A percentile compares a stretch with the other conserved stretches of the same genome.
These are phyloP conservation scores for Heliocidaris erythrogramma DNA, from an alignment of 35 echinoderm and acorn worm genomes.

Conservation along the genomic window DNA sequence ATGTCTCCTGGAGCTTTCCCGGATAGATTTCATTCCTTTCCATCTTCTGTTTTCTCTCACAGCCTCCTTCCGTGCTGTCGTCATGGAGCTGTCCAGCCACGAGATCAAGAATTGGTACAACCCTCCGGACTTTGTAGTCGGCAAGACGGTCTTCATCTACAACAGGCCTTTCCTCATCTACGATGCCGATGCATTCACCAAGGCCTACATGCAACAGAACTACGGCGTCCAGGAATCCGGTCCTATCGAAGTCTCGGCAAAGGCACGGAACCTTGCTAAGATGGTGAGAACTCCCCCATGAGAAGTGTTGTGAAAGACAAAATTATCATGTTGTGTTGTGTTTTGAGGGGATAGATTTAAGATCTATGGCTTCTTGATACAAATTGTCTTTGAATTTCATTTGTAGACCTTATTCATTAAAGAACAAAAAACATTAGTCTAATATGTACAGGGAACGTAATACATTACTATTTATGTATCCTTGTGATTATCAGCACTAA, in stretches of 20 bases:
- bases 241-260: conserved; percentile 69
- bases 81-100: conserved; percentile 92
- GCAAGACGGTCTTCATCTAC: conserved; percentile 84
- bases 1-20: too few species aligned
- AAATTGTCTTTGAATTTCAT: too few species aligned
- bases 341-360: too few species aligned
- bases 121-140: conserved; percentile 82
- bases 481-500: too few species aligned
- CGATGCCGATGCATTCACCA: conserved; percentile 92
- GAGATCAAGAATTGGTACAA: conserved; percentile 96
- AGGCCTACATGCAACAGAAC: conserved; percentile 65
- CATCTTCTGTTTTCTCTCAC: conserved; percentile 12
- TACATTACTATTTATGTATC: too few species aligned
- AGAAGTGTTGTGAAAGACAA: too few species aligned
- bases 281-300: conserved; percentile 56
- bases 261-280: conserved; percentile 36
- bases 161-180: conserved; percentile 97
- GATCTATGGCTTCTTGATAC: too few species aligned
- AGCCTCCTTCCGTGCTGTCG: conserved; percentile 97
- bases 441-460: too few species aligned
- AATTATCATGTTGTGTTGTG: too few species aligned
- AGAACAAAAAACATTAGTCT: too few species aligned
- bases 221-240: conserved; percentile 74
- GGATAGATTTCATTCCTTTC: neutral
- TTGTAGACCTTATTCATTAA: too few species aligned